Percentiles rank a stretch among this genome's conserved stretches.
These are phyloP conservation scores for Crotalus helleri DNA, from an alignment of 2,113 vertebrate species.

Conservation along the genomic window DNA sequence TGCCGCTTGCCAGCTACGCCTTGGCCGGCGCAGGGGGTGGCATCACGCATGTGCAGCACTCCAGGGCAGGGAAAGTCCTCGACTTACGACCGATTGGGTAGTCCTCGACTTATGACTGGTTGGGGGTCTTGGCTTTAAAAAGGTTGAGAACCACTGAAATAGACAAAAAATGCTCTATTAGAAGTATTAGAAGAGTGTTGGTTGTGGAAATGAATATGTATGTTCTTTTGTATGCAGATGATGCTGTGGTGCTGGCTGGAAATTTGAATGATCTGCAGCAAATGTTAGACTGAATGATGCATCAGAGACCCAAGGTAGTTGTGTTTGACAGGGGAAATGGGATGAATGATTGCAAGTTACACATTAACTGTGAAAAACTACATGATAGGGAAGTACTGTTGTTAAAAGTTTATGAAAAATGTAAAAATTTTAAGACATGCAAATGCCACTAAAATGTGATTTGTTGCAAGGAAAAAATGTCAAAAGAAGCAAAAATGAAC, in stretches of 20 bases:
- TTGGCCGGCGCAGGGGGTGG: too few relatives aligned
- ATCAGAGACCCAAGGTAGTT: not conserved
- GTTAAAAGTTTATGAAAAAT: not conserved
- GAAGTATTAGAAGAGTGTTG: not conserved
- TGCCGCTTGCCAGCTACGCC: too few relatives aligned
- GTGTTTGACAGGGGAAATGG: not conserved
- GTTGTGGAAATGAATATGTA: not conserved
- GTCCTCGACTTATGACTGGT: too few relatives aligned
- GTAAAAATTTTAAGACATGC: not conserved
- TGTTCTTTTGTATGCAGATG: not conserved
- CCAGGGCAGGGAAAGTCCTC: too few relatives aligned
- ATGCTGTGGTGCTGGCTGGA: not conserved
- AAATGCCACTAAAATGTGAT: not conserved
- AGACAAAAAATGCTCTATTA: not conserved
- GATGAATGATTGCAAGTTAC: not conserved
- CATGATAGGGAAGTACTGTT: not conserved
- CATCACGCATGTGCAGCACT: too few relatives aligned
- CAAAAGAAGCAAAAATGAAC: not conserved
- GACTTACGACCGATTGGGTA: too few relatives aligned
- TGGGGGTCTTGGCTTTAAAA: too few relatives aligned
- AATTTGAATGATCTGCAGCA: not conserved
- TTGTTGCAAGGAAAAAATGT: not conserved
- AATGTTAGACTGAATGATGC: not conserved
- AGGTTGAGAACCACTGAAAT: not conserved
- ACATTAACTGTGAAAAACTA: not conserved